phyloP scores from a whole-genome alignment of 2,797 vertebrate genomes.

The Myripristis murdjan region DNA sequence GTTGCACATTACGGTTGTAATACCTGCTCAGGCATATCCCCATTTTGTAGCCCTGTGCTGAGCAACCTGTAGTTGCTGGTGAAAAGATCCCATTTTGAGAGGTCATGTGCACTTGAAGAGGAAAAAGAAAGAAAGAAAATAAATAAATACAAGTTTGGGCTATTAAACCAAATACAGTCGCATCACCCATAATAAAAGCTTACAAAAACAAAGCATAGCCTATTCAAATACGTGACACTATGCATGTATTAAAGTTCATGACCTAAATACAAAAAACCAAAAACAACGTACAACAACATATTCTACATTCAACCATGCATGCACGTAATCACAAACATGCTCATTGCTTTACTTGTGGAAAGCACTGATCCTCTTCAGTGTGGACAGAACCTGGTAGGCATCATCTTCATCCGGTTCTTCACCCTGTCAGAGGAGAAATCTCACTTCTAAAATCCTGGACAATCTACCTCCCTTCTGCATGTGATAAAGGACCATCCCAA shows the following conservation, averaged over 20 bases:
- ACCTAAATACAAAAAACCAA: not conserved
- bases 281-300: not conserved
- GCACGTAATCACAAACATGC: not conserved
- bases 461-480: accelerated
- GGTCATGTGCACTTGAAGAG: constrained; percentile 92
- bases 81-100: constrained; percentile 98
- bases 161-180: not conserved
- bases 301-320: not conserved
- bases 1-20: not conserved
- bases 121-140: constrained; percentile 26
- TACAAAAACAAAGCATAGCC: not conserved
- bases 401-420: constrained; percentile 98
- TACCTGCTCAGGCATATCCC: constrained; percentile 99
- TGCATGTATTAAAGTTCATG: not conserved
- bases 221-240: not conserved
- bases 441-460: constrained; percentile 11
- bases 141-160: not conserved
- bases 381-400: constrained; percentile 95
- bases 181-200: not conserved
- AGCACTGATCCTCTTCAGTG: constrained; percentile 97
- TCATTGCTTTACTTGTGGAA: constrained; percentile 92
- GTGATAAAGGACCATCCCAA: no score
- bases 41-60: constrained; percentile 97
- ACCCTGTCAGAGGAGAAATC: constrained; percentile 82
- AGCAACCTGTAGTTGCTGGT: constrained; percentile 96